These are phyloP conservation scores for Drosophila monieri DNA, from an alignment of 2,888 invertebrate genomes.

Conservation along the genomic window DNA sequence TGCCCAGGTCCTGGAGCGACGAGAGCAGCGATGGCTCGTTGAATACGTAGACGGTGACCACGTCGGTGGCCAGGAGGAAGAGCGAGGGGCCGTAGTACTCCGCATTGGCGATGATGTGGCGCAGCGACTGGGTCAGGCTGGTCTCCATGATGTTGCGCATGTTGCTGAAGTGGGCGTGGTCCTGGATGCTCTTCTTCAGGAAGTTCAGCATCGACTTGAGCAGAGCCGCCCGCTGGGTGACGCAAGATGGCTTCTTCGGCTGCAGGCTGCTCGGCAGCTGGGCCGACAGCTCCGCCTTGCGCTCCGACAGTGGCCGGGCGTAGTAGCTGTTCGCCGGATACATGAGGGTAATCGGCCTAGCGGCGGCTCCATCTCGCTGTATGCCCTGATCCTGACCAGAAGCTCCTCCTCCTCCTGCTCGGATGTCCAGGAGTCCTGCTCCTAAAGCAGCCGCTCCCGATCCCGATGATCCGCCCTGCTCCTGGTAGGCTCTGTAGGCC, in stretches of 20 bases:
- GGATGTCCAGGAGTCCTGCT: slow-evolving; percentile 39
- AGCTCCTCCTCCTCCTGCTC: neutral
- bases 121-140: slow-evolving; percentile 90
- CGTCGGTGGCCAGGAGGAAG: slow-evolving; percentile 92
- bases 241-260: slow-evolving; percentile 74
- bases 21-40: slow-evolving; percentile 93
- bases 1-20: slow-evolving; percentile 92
- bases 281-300: slow-evolving; percentile 64
- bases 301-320: slow-evolving; percentile 70
- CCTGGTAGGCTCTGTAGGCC: slow-evolving; percentile 53
- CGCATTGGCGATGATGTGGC: slow-evolving; percentile 93
- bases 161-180: slow-evolving; percentile 91
- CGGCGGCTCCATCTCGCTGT: slow-evolving; percentile 5
- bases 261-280: slow-evolving; percentile 60
- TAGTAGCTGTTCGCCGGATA: slow-evolving; percentile 76
- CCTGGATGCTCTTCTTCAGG: slow-evolving; percentile 93
- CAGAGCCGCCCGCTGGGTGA: slow-evolving; percentile 92
- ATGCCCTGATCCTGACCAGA: slow-evolving; percentile 12
- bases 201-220: slow-evolving; percentile 95
- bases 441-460: slow-evolving; percentile 16
- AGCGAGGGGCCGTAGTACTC: slow-evolving; percentile 95
- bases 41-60: slow-evolving; percentile 93
- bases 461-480: slow-evolving; percentile 30
- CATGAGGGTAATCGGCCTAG: slow-evolving; percentile 30
- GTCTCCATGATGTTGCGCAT: slow-evolving; percentile 95